These are phyloP conservation scores for Phyllotis vaccarum DNA, from an alignment of 2,797 vertebrate species.

Conservation along the genomic window DNA sequence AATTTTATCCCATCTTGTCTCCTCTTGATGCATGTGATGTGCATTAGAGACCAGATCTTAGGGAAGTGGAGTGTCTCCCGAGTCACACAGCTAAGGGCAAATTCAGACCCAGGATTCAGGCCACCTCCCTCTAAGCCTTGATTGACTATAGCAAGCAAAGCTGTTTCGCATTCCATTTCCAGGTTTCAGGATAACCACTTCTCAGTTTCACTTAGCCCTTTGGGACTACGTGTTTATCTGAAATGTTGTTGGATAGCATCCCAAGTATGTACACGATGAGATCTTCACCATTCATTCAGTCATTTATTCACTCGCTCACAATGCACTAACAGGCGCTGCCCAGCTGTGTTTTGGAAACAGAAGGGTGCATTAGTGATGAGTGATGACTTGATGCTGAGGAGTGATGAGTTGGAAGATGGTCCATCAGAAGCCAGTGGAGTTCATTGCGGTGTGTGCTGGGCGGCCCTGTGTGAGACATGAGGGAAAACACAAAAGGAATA, in stretches of 20 bases:
- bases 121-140: not conserved
- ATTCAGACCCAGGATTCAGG: not conserved
- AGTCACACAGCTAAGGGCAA: not conserved
- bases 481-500: not conserved
- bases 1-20: not conserved
- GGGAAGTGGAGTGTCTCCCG: not conserved
- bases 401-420: not conserved
- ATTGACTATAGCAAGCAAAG: not conserved
- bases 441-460: too few species aligned
- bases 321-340: not conserved
- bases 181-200: not conserved
- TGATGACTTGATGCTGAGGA: too few species aligned
- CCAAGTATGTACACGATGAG: not conserved
- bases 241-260: not conserved
- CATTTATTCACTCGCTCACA: not conserved
- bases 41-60: not conserved
- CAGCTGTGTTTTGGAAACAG: not conserved
- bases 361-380: not conserved
- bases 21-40: not conserved
- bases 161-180: not conserved
- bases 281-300: not conserved
- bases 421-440: accelerated
- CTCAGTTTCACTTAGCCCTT: not conserved
- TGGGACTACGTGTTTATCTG: not conserved
- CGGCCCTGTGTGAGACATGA: too few species aligned